Evolutionary conservation across 2,888 invertebrate genomes (phyloP).

Genomic region (Drepanosiphum platanoidis): DNA sequence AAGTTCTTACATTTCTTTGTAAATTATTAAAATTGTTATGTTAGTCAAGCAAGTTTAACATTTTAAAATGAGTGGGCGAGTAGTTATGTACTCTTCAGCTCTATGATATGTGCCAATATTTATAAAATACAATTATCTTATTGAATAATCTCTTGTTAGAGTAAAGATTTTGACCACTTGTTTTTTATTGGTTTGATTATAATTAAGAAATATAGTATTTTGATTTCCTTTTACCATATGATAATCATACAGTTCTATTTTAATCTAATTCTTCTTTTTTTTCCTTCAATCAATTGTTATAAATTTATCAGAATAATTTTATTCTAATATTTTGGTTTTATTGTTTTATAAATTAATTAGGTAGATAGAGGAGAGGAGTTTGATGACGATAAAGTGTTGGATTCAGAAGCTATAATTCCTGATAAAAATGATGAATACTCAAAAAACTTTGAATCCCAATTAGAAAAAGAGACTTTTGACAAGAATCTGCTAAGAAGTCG

Average conservation of each 20-base stretch:
- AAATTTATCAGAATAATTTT: background rate
- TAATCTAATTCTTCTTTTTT: no score
- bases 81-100: no score
- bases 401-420: slow-evolving; percentile 68
- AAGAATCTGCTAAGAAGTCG: slow-evolving; percentile 51
- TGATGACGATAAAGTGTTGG: slow-evolving; percentile 75
- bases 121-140: background rate
- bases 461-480: slow-evolving; percentile 64
- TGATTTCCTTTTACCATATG: no score
- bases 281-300: background rate
- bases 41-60: no score
- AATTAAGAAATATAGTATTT: no score
- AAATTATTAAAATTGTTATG: no score
- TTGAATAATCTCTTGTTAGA: background rate
- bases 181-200: background rate
- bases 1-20: no score
- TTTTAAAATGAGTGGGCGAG: no score
- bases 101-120: no score
- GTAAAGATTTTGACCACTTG: background rate
- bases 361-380: slow-evolving; percentile 75
- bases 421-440: slow-evolving; percentile 66
- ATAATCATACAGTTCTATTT: no score
- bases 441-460: slow-evolving; percentile 68
- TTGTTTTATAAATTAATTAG: slow-evolving; percentile 64
- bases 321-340: background rate